Conservation (phyloP, 2,888 invertebrate genomes). For the Lordiphosa fenestrarum region DNA sequence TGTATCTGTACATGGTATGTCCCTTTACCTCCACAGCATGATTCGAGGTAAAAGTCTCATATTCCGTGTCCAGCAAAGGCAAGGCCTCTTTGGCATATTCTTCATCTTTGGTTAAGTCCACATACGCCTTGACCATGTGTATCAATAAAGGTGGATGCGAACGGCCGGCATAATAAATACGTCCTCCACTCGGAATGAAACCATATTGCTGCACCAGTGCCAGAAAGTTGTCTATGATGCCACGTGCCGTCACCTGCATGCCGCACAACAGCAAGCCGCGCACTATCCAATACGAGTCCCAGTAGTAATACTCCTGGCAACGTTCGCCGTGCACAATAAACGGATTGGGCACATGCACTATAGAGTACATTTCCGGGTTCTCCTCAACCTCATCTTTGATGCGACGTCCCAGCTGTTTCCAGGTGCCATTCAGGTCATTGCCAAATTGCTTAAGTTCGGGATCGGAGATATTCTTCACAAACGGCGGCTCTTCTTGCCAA, state of each 20-base stretch:
- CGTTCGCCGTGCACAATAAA: slow-evolving; percentile 94
- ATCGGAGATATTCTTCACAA: slow-evolving; percentile 87
- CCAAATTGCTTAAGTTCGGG: slow-evolving; percentile 87
- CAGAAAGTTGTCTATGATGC: slow-evolving; percentile 93
- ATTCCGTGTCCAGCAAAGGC: slow-evolving; percentile 87
- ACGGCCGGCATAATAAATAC: slow-evolving; percentile 92
- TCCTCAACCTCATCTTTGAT: slow-evolving; percentile 86
- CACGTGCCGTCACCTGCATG: slow-evolving; percentile 89
- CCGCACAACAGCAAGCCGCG: slow-evolving; percentile 91
- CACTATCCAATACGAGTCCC: slow-evolving; percentile 97
- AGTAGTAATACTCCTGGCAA: slow-evolving; percentile 94
- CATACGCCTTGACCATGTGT: slow-evolving; percentile 90
- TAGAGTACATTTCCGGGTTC: slow-evolving; percentile 88
- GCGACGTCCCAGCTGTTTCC: slow-evolving; percentile 88
- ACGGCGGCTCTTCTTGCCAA: slow-evolving; percentile 45
- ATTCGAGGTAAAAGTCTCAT: slow-evolving; percentile 89
- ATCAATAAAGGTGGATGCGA: slow-evolving; percentile 91
- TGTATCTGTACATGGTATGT: slow-evolving; percentile 87
- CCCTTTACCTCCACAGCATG: slow-evolving; percentile 85
- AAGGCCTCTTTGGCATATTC: slow-evolving; percentile 85
- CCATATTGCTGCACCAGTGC: slow-evolving; percentile 89
- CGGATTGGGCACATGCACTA: slow-evolving; percentile 91
- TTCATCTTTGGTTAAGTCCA: slow-evolving; percentile 86
- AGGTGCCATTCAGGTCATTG: slow-evolving; percentile 85
- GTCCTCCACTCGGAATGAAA: slow-evolving; percentile 93